Evolutionary conservation across 2,113 vertebrate genomes (phyloP).

Genomic region (Hydrochoerus hydrochaeris): DNA sequence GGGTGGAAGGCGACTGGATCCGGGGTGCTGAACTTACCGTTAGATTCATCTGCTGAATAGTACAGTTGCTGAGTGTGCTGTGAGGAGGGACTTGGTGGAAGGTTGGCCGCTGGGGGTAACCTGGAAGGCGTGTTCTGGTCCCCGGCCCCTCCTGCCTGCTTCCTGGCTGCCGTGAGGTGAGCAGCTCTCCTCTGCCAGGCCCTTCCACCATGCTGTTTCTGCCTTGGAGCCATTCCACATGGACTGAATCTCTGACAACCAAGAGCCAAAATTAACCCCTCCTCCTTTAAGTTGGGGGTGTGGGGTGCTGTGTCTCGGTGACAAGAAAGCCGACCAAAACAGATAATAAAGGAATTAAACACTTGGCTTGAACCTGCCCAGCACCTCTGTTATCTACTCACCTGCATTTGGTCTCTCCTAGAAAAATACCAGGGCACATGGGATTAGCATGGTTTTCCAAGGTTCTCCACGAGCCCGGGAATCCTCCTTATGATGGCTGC

Average conservation of each 20-base stretch:
- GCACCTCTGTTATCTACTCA: neutral
- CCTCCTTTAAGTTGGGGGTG: neutral
- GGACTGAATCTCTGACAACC: neutral
- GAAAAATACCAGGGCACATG: neutral
- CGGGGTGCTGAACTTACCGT: neutral
- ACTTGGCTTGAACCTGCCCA: neutral
- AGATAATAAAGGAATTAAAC: neutral
- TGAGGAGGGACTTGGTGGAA: neutral
- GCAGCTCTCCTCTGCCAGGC: neutral
- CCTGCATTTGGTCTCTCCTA: neutral
- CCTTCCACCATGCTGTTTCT: neutral
- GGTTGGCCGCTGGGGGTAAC: neutral
- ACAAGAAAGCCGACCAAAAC: neutral
- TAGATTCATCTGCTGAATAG: neutral
- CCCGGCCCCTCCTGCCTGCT: neutral
- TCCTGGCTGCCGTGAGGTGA: neutral
- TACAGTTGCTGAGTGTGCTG: neutral
- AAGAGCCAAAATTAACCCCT: neutral
- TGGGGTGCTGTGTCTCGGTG: neutral
- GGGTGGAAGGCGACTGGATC: neutral
- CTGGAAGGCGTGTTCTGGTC: neutral
- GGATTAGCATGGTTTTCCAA: neutral
- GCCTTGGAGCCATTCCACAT: neutral
- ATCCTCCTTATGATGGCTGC: neutral
- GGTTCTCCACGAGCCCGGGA: neutral